These are phyloP conservation scores for Drosophila biarmipes DNA, from an alignment of 1,140 invertebrate species.

Conservation along the genomic window DNA sequence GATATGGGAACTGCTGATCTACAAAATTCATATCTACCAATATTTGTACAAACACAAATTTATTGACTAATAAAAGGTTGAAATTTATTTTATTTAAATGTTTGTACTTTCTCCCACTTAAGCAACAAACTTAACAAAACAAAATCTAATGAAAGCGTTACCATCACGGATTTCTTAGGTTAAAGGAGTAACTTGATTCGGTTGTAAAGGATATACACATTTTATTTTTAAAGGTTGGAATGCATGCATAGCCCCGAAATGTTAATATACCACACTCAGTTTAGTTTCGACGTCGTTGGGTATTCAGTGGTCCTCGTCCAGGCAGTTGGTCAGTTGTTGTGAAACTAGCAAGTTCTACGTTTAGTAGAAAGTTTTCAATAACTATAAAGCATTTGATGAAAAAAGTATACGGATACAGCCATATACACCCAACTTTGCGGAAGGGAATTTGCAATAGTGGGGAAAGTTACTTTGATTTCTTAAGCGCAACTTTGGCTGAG, in stretches of 20 bases:
- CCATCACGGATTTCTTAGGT: too few relatives aligned
- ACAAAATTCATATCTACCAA: not conserved
- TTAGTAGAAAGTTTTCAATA: slow-evolving; percentile 68
- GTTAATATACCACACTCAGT: not conserved
- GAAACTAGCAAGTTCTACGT: slow-evolving; percentile 28
- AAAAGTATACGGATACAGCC: slow-evolving; percentile 28
- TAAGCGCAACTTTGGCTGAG: slow-evolving; percentile 68
- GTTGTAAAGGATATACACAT: too few relatives aligned
- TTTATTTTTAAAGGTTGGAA: not conserved
- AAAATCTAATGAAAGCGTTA: too few relatives aligned
- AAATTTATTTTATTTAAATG: not conserved
- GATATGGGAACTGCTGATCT: not conserved
- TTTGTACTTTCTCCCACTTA: not conserved
- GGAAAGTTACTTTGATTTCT: slow-evolving; percentile 80
- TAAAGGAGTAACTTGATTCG: too few relatives aligned
- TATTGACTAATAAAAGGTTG: not conserved
- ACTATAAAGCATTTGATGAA: slow-evolving; percentile 74
- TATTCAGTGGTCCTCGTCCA: slow-evolving; percentile 45
- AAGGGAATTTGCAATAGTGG: slow-evolving; percentile 26
- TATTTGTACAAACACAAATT: not conserved
- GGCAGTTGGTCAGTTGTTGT: slow-evolving; percentile 38
- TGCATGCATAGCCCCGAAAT: not conserved
- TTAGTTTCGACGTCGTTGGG: slow-evolving; percentile 25
- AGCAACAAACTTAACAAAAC: too few relatives aligned
- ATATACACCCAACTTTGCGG: slow-evolving; percentile 1